Evolutionary conservation across 1,140 invertebrate genomes (phyloP).

Genomic region (Drosophila pallidifrons): DNA sequence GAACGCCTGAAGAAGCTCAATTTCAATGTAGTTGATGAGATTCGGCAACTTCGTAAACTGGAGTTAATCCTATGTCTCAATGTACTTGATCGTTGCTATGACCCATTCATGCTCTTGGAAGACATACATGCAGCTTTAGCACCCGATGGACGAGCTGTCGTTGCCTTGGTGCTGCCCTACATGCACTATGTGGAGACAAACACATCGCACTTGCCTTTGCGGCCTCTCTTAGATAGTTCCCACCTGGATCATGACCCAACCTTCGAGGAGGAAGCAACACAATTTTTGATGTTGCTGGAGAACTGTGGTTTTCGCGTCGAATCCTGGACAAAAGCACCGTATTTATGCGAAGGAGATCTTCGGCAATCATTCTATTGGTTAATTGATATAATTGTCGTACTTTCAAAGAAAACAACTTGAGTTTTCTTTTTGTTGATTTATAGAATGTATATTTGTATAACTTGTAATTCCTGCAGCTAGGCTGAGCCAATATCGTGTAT

Average conservation of each 20-base stretch:
- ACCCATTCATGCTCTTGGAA: conserved; percentile 90
- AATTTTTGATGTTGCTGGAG: conserved; percentile 79
- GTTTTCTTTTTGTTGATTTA: background rate
- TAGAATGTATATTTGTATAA: conserved; percentile 4
- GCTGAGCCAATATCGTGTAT: background rate
- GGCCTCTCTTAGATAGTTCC: conserved; percentile 68
- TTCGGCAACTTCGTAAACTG: conserved; percentile 66
- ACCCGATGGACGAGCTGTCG: conserved; percentile 89
- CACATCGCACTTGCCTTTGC: conserved; percentile 81
- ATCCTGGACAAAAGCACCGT: conserved; percentile 94
- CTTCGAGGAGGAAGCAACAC: conserved; percentile 77
- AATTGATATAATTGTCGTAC: conserved; percentile 93
- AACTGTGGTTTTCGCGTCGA: conserved; percentile 89
- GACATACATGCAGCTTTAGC: conserved; percentile 88
- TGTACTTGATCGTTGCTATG: conserved; percentile 94
- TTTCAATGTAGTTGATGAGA: conserved; percentile 86
- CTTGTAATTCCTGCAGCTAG: background rate
- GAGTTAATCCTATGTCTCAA: conserved; percentile 93
- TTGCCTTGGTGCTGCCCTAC: conserved; percentile 94
- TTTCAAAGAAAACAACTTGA: conserved; percentile 81
- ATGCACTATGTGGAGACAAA: conserved; percentile 93
- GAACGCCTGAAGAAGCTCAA: conserved; percentile 89
- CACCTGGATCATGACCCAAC: conserved; percentile 45
- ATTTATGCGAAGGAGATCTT: conserved; percentile 96
- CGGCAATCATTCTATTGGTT: conserved; percentile 94